A percentile compares a stretch with the other conserved stretches of the same genome.
Conservation (phyloP, 2,888 invertebrate genomes). For the Leptinotarsa tumamoca region DNA sequence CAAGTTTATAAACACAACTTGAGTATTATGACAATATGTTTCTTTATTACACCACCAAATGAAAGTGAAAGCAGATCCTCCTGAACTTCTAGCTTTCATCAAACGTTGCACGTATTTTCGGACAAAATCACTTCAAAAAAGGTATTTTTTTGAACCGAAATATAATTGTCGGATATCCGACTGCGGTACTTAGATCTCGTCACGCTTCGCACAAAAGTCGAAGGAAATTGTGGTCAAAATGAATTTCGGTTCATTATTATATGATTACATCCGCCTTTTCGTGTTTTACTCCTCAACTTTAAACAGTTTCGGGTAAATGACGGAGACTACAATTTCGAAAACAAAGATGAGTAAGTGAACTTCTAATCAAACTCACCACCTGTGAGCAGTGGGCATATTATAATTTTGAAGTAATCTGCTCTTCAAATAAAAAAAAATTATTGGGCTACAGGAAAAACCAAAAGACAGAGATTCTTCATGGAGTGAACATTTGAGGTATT, state of each 20-base stretch:
- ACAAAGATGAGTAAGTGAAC: not conserved
- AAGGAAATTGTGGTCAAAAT: not conserved
- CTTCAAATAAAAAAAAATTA: too few relatives aligned
- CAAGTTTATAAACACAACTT: too few relatives aligned
- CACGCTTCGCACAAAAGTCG: slow-evolving; percentile 17
- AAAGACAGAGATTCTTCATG: too few relatives aligned
- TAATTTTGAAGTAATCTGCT: too few relatives aligned
- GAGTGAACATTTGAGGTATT: too few relatives aligned
- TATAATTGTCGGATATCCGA: slow-evolving; percentile 12
- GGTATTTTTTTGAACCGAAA: slow-evolving; percentile 1
- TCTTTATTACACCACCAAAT: too few relatives aligned
- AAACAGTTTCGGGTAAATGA: not conserved
- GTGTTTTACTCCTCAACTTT: not conserved
- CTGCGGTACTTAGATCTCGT: slow-evolving; percentile 6
- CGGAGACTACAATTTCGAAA: not conserved
- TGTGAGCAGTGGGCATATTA: too few relatives aligned
- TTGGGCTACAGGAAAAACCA: too few relatives aligned
- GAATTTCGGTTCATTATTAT: slow-evolving; percentile 2
- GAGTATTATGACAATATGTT: too few relatives aligned
- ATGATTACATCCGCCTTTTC: slow-evolving; percentile 19
- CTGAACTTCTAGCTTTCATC: not conserved
- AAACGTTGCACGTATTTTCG: not conserved
- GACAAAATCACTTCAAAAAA: not conserved
- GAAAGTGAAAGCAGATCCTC: too few relatives aligned
- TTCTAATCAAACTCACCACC: too few relatives aligned